Base-by-base conservation (phyloP, 2,888 invertebrate genomes). In the Drosophila rubida region DNA sequence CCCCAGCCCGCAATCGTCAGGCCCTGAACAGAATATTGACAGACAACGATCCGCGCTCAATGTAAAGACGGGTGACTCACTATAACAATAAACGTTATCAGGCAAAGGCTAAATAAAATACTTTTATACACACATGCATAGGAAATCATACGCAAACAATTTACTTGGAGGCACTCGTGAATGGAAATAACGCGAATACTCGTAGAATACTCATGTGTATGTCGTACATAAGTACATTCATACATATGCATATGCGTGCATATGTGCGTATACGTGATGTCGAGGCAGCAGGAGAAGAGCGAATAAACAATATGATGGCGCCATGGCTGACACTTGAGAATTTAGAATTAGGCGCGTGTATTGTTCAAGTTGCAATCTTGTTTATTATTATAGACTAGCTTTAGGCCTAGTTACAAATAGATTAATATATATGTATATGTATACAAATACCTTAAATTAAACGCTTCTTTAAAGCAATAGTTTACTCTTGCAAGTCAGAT, bases 351-450 rank as follows among this genome's bases (percentile, higher is more conserved):
- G 4, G 11, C 22, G 19, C 13, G 9, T 42, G 16, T 60, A 27
- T 71, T 82, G 74, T 62, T 78, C 75, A 61, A 63, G 50, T 63
- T 55, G 46, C 30, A 65, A 61, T 75, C 25, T 62, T 30, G 13
- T 62, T 61, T 64, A 54, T 51, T 69, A 22, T 41, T 53, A 7
- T 64, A n/a, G n/a, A n/a, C n/a, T 70, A 68, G 49, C 30, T 30
- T 59, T 58, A 54, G 51, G 13, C 55, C 63, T 68, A 75, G 25
- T 54, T 68, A 61, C 53, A 59, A 54, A 35, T 35, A 41, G 8
- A 44, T 65, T 32, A 32, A 11, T 32, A 32, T 27, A 27, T 27
- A 60, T 30, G 51, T 68, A 61, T 54, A 68, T 70, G 48, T 46
- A 55, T 61, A 61, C 54, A 78, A 81, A 64, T 81, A 68, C 48